Base-by-base conservation (phyloP, 1,140 invertebrate species). In the Mesaphorura yosii region DNA sequence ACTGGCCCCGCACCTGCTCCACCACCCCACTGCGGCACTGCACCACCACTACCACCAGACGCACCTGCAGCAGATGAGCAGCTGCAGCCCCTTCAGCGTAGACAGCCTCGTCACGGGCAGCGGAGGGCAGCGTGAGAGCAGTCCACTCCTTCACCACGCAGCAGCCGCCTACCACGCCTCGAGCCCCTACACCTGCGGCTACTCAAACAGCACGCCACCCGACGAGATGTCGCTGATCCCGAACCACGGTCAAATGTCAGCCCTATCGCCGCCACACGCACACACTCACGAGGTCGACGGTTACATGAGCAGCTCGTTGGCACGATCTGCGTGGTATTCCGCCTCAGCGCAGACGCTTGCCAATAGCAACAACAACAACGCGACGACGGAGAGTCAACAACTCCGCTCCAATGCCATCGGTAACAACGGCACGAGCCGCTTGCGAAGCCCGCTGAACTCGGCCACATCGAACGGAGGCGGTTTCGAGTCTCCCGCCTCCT, bases 31-130 rank as follows among this genome's bases (percentile, higher is more conserved):
- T 27, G n/a, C n/a, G n/a, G n/a, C n/a, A n/a, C n/a, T n/a, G n/a
- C n/a, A n/a, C n/a, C 45, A 49, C 27, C 56, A 58, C 23, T 47
- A 53, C 22, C 51, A 51, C 41, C 47, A 51, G 14, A 22, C 29
- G n/a, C 46, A 46, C 31, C 38, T 27, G 26, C 55, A 52, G 20
- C 51, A 52, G n/a, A n/a, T n/a, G n/a, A n/a, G n/a, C n/a, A n/a
- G n/a, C n/a, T n/a, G n/a, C n/a, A n/a, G n/a, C n/a, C n/a, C n/a
- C n/a, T n/a, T n/a, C n/a, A n/a, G n/a, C n/a, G n/a, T n/a, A n/a
- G n/a, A n/a, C n/a, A n/a, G n/a, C n/a, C 23, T 45, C n/a, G 12
- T 25, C 42, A 6, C 23, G 42, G 23, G 7, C 42, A n/a, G 31
- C n/a, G 31, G 31, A 34, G 39, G 39, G 22, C 6, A 7, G n/a